Evolutionary conservation across 2,113 vertebrate genomes (phyloP), one percentile per base, ranked within the genome.

Genomic region (Patagioenas fasciata): DNA sequence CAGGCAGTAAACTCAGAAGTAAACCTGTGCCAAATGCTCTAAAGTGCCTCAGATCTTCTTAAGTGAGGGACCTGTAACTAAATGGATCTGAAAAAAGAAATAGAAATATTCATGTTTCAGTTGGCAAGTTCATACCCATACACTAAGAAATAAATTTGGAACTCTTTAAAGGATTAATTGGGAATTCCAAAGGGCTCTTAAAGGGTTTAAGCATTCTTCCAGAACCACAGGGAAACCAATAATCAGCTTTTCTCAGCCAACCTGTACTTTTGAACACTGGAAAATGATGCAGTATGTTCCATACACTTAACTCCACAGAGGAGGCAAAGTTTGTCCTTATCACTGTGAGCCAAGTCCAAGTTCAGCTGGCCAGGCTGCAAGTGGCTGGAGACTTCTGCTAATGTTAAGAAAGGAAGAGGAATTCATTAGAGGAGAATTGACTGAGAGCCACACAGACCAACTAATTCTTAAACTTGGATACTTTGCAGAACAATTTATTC

Each of bases 231-330:
- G 65, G 40, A 86, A 95, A 77, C 56, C 60, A 91, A n/a, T 62
- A 74, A 95, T 94, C 88, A 91, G 24, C 67, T 92, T 88, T 86
- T 71, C 65, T 74, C 34, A 42, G 66, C 61, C 73, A 79, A 19
- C 15, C 32, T 73, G n/a, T 60, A 72, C 57, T 85, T 89, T 15
- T 44, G 32, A 82, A 62, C 23, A 36, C n/a, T 54, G 19, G 69
- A 79, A 79, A 91, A 65, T 47, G 14, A 70, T 70, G 36, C 91
- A 91, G 29, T 19, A 44, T 19, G 6, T 94, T 83, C 57, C 28
- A 48, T 36, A 56, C 17, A 67, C 23, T 47, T 90, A 16, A 23
- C 10, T 56, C 23, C 60, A 66, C 56, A 25, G n/a, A 72, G 18
- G 16, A 48, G 11, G 17, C 16, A 70, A 73, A 65, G 34, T 62